Conservation (phyloP, 2,113 vertebrate species). For the Miniopterus natalensis region DNA sequence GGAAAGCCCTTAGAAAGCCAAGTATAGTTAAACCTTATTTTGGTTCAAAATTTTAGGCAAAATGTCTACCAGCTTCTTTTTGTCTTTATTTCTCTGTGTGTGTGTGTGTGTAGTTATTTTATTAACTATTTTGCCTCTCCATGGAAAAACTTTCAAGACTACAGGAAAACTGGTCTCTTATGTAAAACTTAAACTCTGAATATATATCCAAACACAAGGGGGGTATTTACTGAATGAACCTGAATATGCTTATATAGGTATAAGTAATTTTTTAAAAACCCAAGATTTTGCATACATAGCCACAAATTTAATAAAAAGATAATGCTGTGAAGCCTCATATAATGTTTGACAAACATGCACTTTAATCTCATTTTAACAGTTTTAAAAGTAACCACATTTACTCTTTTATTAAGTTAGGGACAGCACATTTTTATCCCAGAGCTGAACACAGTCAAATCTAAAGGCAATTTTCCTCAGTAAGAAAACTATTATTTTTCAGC, state of each 20-base stretch:
- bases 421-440: slow-evolving; percentile 11
- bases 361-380: slow-evolving; percentile 34
- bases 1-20: no score
- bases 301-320: slow-evolving; percentile 9
- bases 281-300: slow-evolving; percentile 8
- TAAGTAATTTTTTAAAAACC: not conserved
- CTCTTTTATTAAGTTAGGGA: not conserved
- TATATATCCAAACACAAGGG: not conserved
- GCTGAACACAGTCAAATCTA: not conserved
- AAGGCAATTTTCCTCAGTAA: slow-evolving; percentile 8
- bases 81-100: no score
- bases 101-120: no score
- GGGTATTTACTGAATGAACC: not conserved
- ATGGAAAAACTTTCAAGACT: no score
- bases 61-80: no score
- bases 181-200: not conserved
- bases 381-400: slow-evolving; percentile 24
- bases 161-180: not conserved
- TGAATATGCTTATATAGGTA: not conserved
- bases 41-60: no score
- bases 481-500: not conserved
- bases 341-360: slow-evolving; percentile 30
- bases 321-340: not conserved
- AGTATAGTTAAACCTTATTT: no score
- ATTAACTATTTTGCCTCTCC: no score